Conservation (phyloP, 1,140 invertebrate genomes). For the Pseudomyrmex concolor region DNA sequence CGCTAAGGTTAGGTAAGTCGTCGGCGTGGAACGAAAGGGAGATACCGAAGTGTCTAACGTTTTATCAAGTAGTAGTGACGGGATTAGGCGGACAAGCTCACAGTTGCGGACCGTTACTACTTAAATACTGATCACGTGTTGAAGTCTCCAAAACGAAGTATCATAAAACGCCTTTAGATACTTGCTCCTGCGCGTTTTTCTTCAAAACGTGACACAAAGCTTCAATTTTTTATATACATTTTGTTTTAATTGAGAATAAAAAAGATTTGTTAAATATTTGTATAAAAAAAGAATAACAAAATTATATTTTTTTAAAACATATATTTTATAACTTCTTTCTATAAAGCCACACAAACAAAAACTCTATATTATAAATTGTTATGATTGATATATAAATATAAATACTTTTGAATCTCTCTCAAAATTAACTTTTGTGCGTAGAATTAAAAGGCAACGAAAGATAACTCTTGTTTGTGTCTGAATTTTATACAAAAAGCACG, state of each 20-base stretch:
- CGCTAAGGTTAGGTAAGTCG: constrained; percentile 4
- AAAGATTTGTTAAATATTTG: not conserved
- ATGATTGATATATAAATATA: too few relatives aligned
- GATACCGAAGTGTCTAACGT: not conserved
- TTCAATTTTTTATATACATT: not conserved
- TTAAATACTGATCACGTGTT: not conserved
- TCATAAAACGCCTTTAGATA: not conserved
- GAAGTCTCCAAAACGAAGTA: constrained; percentile 6
- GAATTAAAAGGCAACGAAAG: too few relatives aligned
- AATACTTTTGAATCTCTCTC: too few relatives aligned
- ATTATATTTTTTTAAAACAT: not conserved
- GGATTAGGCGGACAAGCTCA: constrained; percentile 35
- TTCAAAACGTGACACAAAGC: not conserved
- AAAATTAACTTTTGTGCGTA: too few relatives aligned
- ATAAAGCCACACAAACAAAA: too few relatives aligned
- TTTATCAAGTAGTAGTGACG: constrained; percentile 6
- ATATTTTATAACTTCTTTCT: too few relatives aligned
- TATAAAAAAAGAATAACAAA: not conserved
- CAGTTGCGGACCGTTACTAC: constrained; percentile 21
- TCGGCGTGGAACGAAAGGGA: constrained; percentile 11
- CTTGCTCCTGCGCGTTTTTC: not conserved
- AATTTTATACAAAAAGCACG: too few relatives aligned
- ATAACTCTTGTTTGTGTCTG: too few relatives aligned
- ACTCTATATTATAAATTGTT: too few relatives aligned
- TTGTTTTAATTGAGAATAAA: not conserved